Percentiles rank a stretch among this genome's conserved stretches.
These are phyloP conservation scores for Lasioglossum marginatum DNA, from an alignment of 2,888 invertebrate species.

Conservation along the genomic window DNA sequence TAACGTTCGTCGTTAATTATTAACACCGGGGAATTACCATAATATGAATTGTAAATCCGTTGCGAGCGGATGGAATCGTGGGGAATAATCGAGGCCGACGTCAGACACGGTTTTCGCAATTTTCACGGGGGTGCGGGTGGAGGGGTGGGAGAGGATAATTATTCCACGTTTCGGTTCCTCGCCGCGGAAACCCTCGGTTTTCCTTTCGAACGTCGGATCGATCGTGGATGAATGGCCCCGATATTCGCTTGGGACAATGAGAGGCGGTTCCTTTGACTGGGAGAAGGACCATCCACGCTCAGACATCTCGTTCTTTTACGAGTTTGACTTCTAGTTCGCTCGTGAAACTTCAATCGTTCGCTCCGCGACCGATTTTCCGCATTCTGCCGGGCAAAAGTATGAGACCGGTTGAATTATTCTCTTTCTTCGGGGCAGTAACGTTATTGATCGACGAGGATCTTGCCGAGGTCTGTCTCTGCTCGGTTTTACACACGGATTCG, in stretches of 20 bases:
- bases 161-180: conserved; percentile 24
- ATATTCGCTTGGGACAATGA: conserved; percentile 54
- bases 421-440: conserved; percentile 16
- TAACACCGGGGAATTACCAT: conserved; percentile 39
- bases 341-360: conserved; percentile 46
- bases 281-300: conserved; percentile 34
- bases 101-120: conserved; percentile 33
- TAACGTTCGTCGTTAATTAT: conserved; percentile 58
- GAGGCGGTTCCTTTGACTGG: conserved; percentile 45
- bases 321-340: conserved; percentile 34
- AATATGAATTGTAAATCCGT: conserved; percentile 49
- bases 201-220: conserved; percentile 33
- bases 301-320: conserved; percentile 47
- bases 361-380: conserved; percentile 38
- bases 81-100: conserved; percentile 27
- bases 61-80: not conserved
- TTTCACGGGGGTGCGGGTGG: not conserved
- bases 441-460: conserved; percentile 17
- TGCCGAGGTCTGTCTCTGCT: not conserved
- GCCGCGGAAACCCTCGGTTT: conserved; percentile 11
- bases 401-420: conserved; percentile 11
- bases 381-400: conserved; percentile 11
- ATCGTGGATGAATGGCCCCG: conserved; percentile 35
- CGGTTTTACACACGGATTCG: not conserved
- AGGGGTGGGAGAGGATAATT: conserved; percentile 13